phyloP scores from a whole-genome alignment of 1,140 invertebrate genomes.

The Holcopasites calliopsidis region DNA sequence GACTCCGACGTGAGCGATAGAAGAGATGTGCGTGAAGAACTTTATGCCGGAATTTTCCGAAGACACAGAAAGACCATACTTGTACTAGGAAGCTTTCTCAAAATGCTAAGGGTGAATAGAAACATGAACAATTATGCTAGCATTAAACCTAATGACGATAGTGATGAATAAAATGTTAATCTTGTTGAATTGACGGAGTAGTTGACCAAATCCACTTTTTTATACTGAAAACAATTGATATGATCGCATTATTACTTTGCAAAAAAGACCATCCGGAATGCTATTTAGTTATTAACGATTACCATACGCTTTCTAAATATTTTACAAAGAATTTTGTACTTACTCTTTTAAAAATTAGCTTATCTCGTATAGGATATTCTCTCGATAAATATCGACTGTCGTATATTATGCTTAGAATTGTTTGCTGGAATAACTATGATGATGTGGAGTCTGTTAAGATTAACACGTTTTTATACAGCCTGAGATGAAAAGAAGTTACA shows the following conservation, averaged over 20 bases:
- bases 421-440: constrained; percentile 18
- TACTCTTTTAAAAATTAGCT: background rate
- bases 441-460: constrained; percentile 10
- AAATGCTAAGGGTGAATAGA: constrained; percentile 88
- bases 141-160: constrained; percentile 83
- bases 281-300: no score
- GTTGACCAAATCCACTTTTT: constrained; percentile 23
- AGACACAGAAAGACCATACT: constrained; percentile 89
- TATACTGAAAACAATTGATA: constrained; percentile 26
- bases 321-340: background rate
- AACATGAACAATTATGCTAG: constrained; percentile 89
- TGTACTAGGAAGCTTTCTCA: constrained; percentile 88
- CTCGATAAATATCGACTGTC: constrained; percentile 1
- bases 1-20: constrained; percentile 84
- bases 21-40: constrained; percentile 86
- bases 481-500: background rate
- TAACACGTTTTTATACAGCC: background rate
- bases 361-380: constrained; percentile 6
- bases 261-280: constrained; percentile 5
- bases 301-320: no score
- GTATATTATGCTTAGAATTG: constrained; percentile 18
- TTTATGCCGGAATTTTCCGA: constrained; percentile 90
- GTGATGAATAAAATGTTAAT: constrained; percentile 70
- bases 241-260: constrained; percentile 18
- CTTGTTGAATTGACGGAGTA: constrained; percentile 22